Percentiles rank a stretch among this genome's conserved stretches.
These are phyloP conservation scores for Cyclopterus lumpus DNA, from an alignment of 2,797 vertebrate species.

Conservation along the genomic window DNA sequence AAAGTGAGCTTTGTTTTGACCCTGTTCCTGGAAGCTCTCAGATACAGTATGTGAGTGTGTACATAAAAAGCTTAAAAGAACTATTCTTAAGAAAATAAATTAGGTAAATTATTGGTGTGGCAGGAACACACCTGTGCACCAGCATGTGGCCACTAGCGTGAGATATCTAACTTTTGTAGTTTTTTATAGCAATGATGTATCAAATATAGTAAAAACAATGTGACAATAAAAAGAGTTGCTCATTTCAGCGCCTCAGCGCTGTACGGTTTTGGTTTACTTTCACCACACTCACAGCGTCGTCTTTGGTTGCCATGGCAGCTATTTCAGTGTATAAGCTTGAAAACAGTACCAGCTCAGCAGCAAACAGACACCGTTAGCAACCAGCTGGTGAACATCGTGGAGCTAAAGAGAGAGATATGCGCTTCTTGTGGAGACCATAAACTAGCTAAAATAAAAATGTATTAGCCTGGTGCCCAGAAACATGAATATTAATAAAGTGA, in stretches of 20 bases:
- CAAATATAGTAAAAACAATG: too few relatives aligned
- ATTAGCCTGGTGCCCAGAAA: background rate
- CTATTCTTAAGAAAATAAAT: background rate
- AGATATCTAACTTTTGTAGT: background rate
- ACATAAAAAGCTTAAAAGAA: background rate
- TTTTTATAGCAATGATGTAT: too few relatives aligned
- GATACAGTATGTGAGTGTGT: background rate
- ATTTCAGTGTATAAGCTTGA: background rate
- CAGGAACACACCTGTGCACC: background rate
- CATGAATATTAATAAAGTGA: background rate
- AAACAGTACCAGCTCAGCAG: background rate
- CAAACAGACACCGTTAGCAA: too few relatives aligned
- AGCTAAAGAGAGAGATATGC: background rate
- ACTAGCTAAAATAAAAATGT: background rate
- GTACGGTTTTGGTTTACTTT: too few relatives aligned
- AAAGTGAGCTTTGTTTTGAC: conserved; percentile 1
- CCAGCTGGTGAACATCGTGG: background rate
- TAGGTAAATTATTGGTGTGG: background rate
- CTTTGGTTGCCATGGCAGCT: too few relatives aligned
- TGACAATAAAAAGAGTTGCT: too few relatives aligned
- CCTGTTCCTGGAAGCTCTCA: background rate
- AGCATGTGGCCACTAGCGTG: background rate
- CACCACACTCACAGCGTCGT: too few relatives aligned
- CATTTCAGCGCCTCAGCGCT: too few relatives aligned
- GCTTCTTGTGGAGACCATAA: background rate